Evolutionary conservation across 37 sponge, comb jelly and placozoan species (phyloP).

Genomic region (Diacarnus erythraeanus): DNA sequence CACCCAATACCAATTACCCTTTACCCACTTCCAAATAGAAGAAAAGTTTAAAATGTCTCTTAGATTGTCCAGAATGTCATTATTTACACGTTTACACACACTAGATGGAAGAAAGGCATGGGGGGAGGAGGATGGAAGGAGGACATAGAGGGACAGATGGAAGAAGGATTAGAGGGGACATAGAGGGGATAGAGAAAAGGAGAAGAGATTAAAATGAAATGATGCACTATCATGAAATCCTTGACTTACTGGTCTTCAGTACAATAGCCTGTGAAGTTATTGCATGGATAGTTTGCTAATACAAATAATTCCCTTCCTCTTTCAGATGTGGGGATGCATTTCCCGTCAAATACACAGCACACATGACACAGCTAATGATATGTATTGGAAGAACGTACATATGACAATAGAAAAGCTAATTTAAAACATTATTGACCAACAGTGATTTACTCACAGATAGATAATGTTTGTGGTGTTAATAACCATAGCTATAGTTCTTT

Average conservation of each 20-base stretch:
- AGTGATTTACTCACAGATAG: too few relatives aligned
- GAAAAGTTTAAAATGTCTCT: slow-evolving; percentile 38
- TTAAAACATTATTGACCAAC: neutral
- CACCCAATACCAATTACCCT: slow-evolving; percentile 58
- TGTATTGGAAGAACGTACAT: neutral
- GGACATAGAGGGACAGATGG: neutral
- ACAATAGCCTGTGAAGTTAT: slow-evolving; percentile 66
- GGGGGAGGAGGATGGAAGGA: neutral
- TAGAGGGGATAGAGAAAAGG: too few relatives aligned
- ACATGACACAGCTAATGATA: slow-evolving; percentile 45
- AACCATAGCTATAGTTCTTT: too few relatives aligned
- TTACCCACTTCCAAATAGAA: slow-evolving; percentile 54
- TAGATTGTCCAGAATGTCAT: slow-evolving; percentile 46
- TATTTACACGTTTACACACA: slow-evolving; percentile 44
- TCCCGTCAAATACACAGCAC: slow-evolving; percentile 54
- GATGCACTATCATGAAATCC: too few relatives aligned
- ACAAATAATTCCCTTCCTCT: neutral
- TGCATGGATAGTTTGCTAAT: slow-evolving; percentile 43
- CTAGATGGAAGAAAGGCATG: slow-evolving; percentile 15
- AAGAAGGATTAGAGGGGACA: too few relatives aligned
- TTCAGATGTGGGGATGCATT: slow-evolving; percentile 27
- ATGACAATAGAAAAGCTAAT: neutral
- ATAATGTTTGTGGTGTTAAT: too few relatives aligned
- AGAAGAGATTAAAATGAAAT: too few relatives aligned
- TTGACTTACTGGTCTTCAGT: slow-evolving; percentile 29